Percentiles rank a stretch among this genome's conserved stretches.
phyloP scores from a whole-genome alignment of 2,888 invertebrate species.

The Andrena camellia region DNA sequence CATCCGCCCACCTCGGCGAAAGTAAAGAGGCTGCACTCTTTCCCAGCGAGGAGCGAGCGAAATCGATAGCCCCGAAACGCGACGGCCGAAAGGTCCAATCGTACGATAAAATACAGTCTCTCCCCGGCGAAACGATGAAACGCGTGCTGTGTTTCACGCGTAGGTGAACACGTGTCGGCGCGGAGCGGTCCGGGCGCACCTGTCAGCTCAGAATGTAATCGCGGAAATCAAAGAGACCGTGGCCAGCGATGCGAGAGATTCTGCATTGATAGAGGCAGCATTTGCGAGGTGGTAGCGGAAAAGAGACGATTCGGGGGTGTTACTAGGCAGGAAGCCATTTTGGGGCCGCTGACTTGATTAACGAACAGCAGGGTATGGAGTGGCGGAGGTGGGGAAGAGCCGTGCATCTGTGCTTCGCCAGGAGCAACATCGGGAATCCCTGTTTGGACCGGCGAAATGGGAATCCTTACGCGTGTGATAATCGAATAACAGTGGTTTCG shows the following conservation, averaged over 20 bases:
- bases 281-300: slow-evolving; percentile 73
- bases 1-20: slow-evolving; percentile 1
- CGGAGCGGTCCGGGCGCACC: slow-evolving; percentile 69
- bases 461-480: slow-evolving; percentile 65
- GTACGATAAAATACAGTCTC: slow-evolving; percentile 50
- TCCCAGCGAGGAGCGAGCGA: slow-evolving; percentile 13
- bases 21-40: slow-evolving; percentile 12
- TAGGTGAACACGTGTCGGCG: slow-evolving; percentile 31
- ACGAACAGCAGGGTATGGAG: slow-evolving; percentile 61
- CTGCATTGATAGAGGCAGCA: slow-evolving; percentile 67
- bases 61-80: slow-evolving; percentile 37
- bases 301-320: slow-evolving; percentile 80
- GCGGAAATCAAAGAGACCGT: slow-evolving; percentile 81
- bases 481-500: slow-evolving; percentile 66
- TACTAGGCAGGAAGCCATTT: slow-evolving; percentile 84
- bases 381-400: slow-evolving; percentile 10
- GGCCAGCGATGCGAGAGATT: slow-evolving; percentile 72
- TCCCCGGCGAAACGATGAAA: slow-evolving; percentile 66
- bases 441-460: slow-evolving; percentile 58
- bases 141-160: slow-evolving; percentile 21
- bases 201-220: slow-evolving; percentile 83
- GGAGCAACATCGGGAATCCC: slow-evolving; percentile 64
- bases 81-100: slow-evolving; percentile 36
- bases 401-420: slow-evolving; percentile 54
- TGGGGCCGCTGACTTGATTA: slow-evolving; percentile 80